Evolutionary conservation across 2,888 invertebrate genomes (phyloP), one percentile per base, ranked within the genome.

Genomic region (Poecilus cupreus): DNA sequence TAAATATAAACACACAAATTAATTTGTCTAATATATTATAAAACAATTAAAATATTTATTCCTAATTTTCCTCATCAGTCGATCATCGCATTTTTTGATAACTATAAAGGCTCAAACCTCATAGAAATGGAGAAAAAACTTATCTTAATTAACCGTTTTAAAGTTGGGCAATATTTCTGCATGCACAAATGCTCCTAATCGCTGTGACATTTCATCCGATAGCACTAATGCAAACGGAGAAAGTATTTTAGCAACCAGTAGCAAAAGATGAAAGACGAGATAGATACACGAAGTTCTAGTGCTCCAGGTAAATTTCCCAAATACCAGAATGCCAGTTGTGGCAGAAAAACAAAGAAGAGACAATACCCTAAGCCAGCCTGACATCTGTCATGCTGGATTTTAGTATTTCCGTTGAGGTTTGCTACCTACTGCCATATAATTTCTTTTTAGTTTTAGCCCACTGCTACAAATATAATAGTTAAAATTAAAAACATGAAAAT

Each of bases 291-390:
- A 24, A 26, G 60, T 26, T 22, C 13, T 60, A 5, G 60, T n/a
- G 24, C 13, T 24, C 26, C 60, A 60, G 60, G 60, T 60, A 60
- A 60, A 24, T 54, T 26, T 60, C 60, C 60, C n/a, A 60, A 60
- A 60, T 60, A 60, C 26, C 60, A 60, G 60, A 13, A 26, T 32
- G 60, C 60, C 60, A 60, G 26, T 54, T 54, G 54, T 60, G 60
- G 24, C 60, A 60, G 60, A 60, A 60, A 60, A 32, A 60, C 60
- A 60, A 60, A 60, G 60, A 20, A 24, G 26, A 60, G 60, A 60
- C 60, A 60, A 60, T 60, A 60, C 22, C 22, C 24, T 60, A 60
- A 60, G 26, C 60, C 24, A 11, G 60, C 22, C 60, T 26, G 60
- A 60, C 60, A 60, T 60, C 60, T 60, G 60, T 60, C 60, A 60